Conservation (phyloP, 2,113 vertebrate species). For the Cyphomyrus plagiostoma region DNA sequence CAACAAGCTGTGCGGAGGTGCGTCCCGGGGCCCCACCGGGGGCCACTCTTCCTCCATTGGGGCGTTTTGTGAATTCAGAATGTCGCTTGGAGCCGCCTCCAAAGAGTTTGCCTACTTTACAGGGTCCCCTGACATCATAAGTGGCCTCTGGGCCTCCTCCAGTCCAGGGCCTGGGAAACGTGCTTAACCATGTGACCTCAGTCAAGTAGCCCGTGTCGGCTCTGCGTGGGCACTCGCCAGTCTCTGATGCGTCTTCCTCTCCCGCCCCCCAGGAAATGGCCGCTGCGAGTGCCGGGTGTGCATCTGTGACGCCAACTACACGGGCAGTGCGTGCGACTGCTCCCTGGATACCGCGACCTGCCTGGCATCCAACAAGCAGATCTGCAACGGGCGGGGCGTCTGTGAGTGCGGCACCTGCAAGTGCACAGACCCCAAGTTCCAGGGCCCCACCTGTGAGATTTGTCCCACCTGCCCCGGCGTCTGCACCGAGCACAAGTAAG, state of each 20-base stretch:
- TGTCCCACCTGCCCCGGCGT: constrained; percentile 75
- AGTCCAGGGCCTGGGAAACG: not conserved
- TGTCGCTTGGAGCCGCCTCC: not conserved
- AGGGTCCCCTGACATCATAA: not conserved
- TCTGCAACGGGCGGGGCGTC: constrained; percentile 68
- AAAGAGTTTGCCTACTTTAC: not conserved
- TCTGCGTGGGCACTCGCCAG: not conserved
- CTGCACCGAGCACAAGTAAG: constrained; percentile 89
- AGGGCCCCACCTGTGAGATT: constrained; percentile 72
- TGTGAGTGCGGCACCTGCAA: constrained; percentile 73
- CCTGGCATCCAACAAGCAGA: constrained; percentile 59
- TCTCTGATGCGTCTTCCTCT: not conserved
- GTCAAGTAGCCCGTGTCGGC: not conserved
- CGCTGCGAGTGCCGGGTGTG: constrained; percentile 72
- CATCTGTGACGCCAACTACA: constrained; percentile 66
- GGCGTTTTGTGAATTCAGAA: not conserved
- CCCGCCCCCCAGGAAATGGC: constrained; percentile 64
- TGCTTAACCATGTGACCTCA: not conserved
- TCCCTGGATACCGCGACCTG: constrained; percentile 61
- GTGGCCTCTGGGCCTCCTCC: not conserved
- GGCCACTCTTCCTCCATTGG: not conserved
- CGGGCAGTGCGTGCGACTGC: constrained; percentile 70
- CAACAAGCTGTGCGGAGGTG: constrained; percentile 93
- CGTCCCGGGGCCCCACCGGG: constrained; percentile 20
- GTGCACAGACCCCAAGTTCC: constrained; percentile 71